Evolutionary conservation across 2,113 vertebrate species (phyloP), one percentile per base, ranked within the genome.

Genomic region (Pseudopodoces humilis): DNA sequence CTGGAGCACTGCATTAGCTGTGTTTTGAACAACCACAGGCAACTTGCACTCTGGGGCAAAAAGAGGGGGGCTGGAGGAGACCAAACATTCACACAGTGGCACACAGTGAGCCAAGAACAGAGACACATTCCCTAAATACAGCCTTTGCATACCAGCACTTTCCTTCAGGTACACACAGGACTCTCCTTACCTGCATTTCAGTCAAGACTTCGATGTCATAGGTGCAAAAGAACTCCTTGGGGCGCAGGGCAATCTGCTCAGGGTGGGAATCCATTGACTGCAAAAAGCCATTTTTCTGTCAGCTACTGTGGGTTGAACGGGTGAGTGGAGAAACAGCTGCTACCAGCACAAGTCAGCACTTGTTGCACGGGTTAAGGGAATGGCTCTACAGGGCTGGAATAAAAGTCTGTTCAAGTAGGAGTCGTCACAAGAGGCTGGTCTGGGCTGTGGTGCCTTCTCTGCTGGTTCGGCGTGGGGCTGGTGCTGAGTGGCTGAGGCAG

Each of bases 221-320:
- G 19, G 97, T 98, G 71, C 99, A 97, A 71, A 99, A 98, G 97
- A 99, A 99, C 53, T 99, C 99, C 86, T 98, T 98, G 30, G 99
- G 98, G 41, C 99, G 98, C 81, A 99, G 87, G 43, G 98, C 95
- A 3, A 99, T 98, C 96, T 99, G 99, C 83, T 99, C 99, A 0
- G 98, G 98, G 62, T 99, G 99, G 95, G 98, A 98, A 33, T 99
- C 99, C 98, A 99, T 98, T 2, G 99, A 99, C 99, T 99, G 96
- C 76, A 88, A 94, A 67, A 81, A 37, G 50, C 0, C 15, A n/a
- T 68, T 94, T 71, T 80, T 49, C 60, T 58, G 50, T 88, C 74
- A 88, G 8, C 23, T 1, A 0, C 67, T 55, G 35, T 7, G n/a
- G 37, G 27, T 24, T 50, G 15, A 63, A 59, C 20, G 64, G 35